Base-by-base conservation (phyloP, 1,140 invertebrate species). In the Drosophila obscura region DNA sequence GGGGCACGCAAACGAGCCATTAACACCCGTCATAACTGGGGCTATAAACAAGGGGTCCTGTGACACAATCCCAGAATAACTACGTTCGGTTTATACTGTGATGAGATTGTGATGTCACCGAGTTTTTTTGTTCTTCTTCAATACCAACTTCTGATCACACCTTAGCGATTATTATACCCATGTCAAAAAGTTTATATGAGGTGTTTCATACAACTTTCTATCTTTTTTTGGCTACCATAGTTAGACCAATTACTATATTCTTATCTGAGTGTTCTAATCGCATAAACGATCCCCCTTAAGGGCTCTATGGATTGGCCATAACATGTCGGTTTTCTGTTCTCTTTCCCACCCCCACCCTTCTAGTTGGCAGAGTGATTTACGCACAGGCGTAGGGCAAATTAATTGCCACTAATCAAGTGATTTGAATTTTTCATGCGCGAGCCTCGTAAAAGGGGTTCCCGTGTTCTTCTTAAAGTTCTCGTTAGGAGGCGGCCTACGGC, bases 361-460 rank as follows among this genome's bases (percentile, higher is more conserved):
- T 39, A 24, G 49, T 49, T 24, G 9, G 5, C 31, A 24, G 53
- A 63, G 49, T 68, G 80, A 85, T 77, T 84, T 85, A 85, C 63
- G 61, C 73, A 50, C 55, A 41, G 61, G 62, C 51, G 68, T 57
- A 45, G 51, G 65, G 41, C 60, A 77, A 85, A 73, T 84, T 85
- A 84, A 84, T 84, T 84, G 81, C 73, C 77, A 66, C 77, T 77
- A 84, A 84, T 85, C 73, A 84, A 84, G 81, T 80, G 81, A 84
- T 84, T 84, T 85, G 67, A 85, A 84, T 74, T 80, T 80, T 84
- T 80, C 77, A 85, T 85, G 81, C 72, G 24, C 56, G 62, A 19
- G 35, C 60, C 64, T 83, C 75, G 65, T 67, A 56, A 83, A 76
- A 69, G 45, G 61, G 65, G 52, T 77, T 72, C 26, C 44, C 71